Conservation (phyloP, 2,888 invertebrate genomes). For the Harpagoxenus sublaevis region DNA sequence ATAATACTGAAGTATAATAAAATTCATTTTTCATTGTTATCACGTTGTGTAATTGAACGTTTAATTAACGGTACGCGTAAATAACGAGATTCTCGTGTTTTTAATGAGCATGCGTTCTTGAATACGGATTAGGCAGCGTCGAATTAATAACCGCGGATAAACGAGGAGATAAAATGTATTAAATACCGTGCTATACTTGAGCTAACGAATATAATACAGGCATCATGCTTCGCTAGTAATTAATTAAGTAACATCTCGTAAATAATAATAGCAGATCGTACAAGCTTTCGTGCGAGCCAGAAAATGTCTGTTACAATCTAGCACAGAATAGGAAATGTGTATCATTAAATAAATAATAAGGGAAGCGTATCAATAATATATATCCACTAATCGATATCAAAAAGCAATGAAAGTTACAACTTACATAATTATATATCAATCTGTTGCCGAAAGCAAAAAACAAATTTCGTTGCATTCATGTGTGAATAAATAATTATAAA, state of each 20-base stretch:
- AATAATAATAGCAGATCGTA: neutral
- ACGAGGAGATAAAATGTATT: slow-evolving; percentile 27
- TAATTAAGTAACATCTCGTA: slow-evolving; percentile 21
- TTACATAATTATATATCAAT: neutral
- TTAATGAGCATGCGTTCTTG: neutral
- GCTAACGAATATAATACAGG: neutral
- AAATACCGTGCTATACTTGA: neutral
- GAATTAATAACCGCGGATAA: slow-evolving; percentile 31
- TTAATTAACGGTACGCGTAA: slow-evolving; percentile 37
- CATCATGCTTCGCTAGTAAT: neutral
- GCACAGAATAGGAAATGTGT: neutral
- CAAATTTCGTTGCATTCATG: neutral
- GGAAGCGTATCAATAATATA: neutral
- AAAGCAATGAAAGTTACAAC: neutral
- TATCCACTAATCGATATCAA: neutral
- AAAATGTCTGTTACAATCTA: neutral
- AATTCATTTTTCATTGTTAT: slow-evolving; percentile 2
- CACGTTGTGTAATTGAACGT: neutral
- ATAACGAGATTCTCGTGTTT: neutral
- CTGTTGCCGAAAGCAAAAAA: neutral
- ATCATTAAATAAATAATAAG: neutral
- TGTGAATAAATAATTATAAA: neutral
- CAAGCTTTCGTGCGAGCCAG: neutral
- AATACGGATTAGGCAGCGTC: slow-evolving; percentile 13
- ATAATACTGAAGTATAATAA: neutral